Conservation (phyloP, 2,797 vertebrate genomes). For the Gallinago nigripennis region DNA sequence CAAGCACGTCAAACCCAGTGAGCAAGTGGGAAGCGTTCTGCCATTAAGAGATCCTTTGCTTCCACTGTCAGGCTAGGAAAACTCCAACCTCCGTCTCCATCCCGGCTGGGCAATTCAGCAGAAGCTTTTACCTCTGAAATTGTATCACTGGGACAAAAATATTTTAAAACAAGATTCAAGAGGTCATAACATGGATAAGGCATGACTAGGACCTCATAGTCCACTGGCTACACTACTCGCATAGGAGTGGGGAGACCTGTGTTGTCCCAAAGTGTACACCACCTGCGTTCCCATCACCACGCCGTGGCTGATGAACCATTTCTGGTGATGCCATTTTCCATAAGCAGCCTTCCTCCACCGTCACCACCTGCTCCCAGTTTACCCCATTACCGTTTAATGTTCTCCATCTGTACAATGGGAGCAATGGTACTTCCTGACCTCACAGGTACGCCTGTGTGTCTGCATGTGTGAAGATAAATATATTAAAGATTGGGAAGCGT, state of each 20-base stretch:
- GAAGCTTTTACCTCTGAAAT: neutral
- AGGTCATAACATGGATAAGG: neutral
- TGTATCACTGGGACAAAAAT: neutral
- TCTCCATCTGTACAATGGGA: constrained; percentile 29
- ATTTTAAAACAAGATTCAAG: neutral
- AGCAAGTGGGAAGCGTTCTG: neutral
- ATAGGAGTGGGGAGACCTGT: neutral
- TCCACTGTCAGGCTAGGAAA: neutral
- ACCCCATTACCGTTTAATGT: constrained; percentile 20
- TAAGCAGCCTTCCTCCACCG: neutral
- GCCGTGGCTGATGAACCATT: neutral
- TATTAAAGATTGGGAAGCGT: constrained; percentile 52
- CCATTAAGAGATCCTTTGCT: neutral
- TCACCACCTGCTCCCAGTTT: constrained; percentile 33
- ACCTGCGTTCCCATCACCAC: accelerated
- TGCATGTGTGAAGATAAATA: constrained; percentile 64
- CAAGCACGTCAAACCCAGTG: neutral
- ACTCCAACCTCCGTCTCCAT: neutral
- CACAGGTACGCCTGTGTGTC: constrained; percentile 33
- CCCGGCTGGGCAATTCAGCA: neutral
- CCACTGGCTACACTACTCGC: neutral
- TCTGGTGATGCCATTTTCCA: neutral
- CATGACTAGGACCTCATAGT: neutral
- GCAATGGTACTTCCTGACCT: constrained; percentile 49
- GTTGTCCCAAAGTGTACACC: neutral